A percentile compares a stretch with the other conserved stretches of the same genome.
phyloP scores from a whole-genome alignment of 2,113 vertebrate genomes.

The Vicugna pacos region DNA sequence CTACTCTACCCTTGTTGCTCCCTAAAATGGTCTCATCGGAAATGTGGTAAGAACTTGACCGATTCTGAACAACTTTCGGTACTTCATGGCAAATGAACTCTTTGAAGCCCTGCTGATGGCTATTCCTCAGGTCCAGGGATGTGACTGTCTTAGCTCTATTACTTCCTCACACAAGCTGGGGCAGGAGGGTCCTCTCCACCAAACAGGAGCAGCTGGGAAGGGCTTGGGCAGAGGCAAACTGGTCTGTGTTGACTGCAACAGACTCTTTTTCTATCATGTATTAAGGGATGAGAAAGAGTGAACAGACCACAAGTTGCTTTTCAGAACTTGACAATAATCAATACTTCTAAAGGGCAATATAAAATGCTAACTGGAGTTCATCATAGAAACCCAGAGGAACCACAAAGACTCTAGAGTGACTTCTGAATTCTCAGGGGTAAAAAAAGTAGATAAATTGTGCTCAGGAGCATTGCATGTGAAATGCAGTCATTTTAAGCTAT shows the following conservation, averaged over 20 bases:
- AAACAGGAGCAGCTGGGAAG: rapidly evolving
- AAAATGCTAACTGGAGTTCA: slow-evolving; percentile 32
- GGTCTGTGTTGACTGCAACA: neutral
- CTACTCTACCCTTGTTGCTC: neutral
- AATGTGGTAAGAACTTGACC: neutral
- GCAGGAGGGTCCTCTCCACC: neutral
- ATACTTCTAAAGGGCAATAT: neutral
- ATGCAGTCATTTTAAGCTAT: neutral
- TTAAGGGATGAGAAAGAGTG: neutral
- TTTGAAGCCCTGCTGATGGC: slow-evolving; percentile 6
- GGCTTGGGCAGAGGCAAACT: neutral
- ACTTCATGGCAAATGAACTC: slow-evolving; percentile 61
- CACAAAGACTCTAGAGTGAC: neutral
- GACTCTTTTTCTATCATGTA: neutral
- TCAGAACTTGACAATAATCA: neutral
- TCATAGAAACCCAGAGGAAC: slow-evolving; percentile 12
- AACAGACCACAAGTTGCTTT: neutral
- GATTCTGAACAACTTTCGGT: slow-evolving; percentile 64
- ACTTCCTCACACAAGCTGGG: neutral
- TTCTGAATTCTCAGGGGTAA: neutral
- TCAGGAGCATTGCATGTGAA: neutral
- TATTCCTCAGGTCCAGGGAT: slow-evolving; percentile 58
- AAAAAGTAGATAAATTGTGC: neutral
- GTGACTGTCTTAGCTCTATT: neutral
- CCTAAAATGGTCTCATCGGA: neutral